Conservation (phyloP, 2,113 vertebrate species). For the Odobenus rosmarus region DNA sequence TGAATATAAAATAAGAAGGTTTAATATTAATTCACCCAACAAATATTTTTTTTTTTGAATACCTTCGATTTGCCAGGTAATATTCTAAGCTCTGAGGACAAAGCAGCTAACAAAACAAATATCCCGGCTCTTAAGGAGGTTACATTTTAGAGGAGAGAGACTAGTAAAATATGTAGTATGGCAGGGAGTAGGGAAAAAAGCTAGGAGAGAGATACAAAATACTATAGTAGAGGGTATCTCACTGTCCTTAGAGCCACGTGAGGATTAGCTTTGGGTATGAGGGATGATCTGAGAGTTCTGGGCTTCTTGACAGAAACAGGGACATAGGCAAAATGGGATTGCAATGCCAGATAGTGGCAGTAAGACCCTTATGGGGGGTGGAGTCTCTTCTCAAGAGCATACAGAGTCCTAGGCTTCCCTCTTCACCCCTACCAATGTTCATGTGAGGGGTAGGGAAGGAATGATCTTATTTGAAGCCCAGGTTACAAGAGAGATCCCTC, state of each 20-base stretch:
- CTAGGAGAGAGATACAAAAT: too few species aligned
- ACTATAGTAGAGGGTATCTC: not conserved
- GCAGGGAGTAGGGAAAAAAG: not conserved
- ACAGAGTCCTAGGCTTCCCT: not conserved
- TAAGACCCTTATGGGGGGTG: not conserved
- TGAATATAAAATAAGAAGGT: not conserved
- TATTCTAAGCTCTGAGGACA: not conserved
- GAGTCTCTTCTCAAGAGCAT: not conserved
- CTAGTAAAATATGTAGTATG: not conserved
- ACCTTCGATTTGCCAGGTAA: not conserved
- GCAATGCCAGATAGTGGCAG: not conserved
- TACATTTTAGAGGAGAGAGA: not conserved
- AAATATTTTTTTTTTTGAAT: not conserved
- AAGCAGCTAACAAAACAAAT: not conserved
- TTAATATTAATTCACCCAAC: not conserved
- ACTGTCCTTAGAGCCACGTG: not conserved
- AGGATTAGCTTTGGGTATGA: not conserved
- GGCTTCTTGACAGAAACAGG: not conserved
- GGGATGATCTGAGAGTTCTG: not conserved
- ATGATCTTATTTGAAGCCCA: not conserved
- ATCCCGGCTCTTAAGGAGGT: not conserved
- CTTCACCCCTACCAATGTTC: not conserved
- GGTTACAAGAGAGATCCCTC: not conserved
- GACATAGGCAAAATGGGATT: not conserved
- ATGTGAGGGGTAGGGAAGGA: not conserved